These are phyloP conservation scores for Anodontia alba DNA, from an alignment of 2,888 invertebrate genomes.

Conservation along the genomic window DNA sequence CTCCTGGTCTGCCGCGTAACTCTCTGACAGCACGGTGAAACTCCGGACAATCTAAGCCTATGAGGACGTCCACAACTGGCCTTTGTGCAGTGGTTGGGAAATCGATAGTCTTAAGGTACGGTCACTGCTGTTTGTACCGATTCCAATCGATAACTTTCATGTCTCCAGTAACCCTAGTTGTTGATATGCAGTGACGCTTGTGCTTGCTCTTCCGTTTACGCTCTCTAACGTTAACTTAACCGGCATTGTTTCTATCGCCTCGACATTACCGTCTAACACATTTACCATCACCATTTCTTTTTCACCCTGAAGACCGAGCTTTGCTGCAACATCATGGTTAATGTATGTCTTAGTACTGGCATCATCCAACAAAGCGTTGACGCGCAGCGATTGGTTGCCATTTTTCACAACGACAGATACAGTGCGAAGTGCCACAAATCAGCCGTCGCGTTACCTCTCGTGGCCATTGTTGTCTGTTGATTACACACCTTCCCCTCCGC, in stretches of 20 bases:
- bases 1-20: slow-evolving; percentile 32
- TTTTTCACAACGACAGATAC: slow-evolving; percentile 41
- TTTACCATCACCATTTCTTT: slow-evolving; percentile 31
- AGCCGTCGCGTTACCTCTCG: neutral
- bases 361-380: slow-evolving; percentile 60
- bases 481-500: neutral
- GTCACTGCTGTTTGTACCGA: slow-evolving; percentile 13
- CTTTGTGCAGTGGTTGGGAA: neutral
- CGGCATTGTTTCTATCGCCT: slow-evolving; percentile 28
- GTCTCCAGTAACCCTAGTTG: slow-evolving; percentile 31
- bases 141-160: slow-evolving; percentile 40
- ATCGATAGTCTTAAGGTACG: slow-evolving; percentile 23
- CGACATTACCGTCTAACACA: too few species aligned
- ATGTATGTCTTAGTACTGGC: too few species aligned
- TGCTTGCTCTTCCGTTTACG: neutral
- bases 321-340: slow-evolving; percentile 42
- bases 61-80: slow-evolving; percentile 30
- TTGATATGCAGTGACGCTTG: slow-evolving; percentile 22
- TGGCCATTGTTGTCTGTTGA: neutral
- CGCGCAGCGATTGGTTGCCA: slow-evolving; percentile 15
- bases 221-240: slow-evolving; percentile 23
- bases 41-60: slow-evolving; percentile 40
- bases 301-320: slow-evolving; percentile 33
- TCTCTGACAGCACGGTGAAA: slow-evolving; percentile 36
- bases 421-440: slow-evolving; percentile 33